A percentile compares a stretch with the other conserved stretches of the same genome.
Conservation (phyloP, 1,140 invertebrate genomes). For the Lasaia peninsularis region DNA sequence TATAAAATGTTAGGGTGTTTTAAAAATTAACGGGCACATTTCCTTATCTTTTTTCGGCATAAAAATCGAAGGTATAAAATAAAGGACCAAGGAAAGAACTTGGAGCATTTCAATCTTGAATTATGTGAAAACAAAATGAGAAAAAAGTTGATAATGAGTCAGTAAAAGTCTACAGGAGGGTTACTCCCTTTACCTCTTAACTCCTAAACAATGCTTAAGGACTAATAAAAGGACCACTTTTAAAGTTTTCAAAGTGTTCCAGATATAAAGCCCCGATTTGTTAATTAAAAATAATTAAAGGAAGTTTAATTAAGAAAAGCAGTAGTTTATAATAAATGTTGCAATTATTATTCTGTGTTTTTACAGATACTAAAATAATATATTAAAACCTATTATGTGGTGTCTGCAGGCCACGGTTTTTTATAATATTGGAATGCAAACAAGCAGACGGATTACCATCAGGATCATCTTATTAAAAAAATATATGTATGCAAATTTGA, state of each 20-base stretch:
- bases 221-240: constrained; percentile 66
- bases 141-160: constrained; percentile 62
- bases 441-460: no score
- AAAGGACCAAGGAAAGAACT: constrained; percentile 12
- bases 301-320: constrained; percentile 32
- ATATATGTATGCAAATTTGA: no score
- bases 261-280: constrained; percentile 32
- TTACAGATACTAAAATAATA: no score
- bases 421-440: no score
- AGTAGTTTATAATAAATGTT: constrained; percentile 17
- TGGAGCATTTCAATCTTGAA: constrained; percentile 25
- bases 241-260: constrained; percentile 26
- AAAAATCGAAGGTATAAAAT: constrained; percentile 1
- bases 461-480: no score
- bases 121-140: constrained; percentile 28
- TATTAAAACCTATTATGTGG: no score
- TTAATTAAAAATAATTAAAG: constrained; percentile 57
- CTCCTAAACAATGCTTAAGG: constrained; percentile 68
- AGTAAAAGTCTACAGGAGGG: constrained; percentile 54
- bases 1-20: constrained; percentile 20
- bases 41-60: neutral
- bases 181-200: constrained; percentile 46
- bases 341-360: no score
- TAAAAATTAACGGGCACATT: constrained; percentile 33
- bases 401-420: no score